These are phyloP conservation scores for Xiphorhynchus erythropygius DNA, from an alignment of 2,797 vertebrate species.

Conservation along the genomic window DNA sequence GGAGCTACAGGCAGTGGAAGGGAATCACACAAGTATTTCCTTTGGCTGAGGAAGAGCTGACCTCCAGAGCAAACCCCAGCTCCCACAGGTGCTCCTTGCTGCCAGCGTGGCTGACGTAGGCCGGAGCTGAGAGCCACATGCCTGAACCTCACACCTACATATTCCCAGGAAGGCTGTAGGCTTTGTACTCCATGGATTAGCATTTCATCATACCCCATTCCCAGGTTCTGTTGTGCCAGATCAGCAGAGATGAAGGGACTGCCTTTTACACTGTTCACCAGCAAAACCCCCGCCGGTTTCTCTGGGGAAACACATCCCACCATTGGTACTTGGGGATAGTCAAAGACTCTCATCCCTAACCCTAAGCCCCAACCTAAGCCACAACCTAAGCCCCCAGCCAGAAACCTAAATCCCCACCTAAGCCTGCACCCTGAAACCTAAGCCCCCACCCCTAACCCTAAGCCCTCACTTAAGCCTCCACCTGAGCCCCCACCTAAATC, in stretches of 20 bases:
- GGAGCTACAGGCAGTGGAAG: background rate
- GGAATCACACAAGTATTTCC: background rate
- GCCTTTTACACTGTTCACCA: background rate
- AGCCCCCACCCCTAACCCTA: no score
- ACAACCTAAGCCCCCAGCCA: no score
- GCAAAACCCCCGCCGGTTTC: background rate
- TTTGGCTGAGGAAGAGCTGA: background rate
- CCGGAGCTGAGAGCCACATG: background rate
- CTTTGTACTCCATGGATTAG: background rate
- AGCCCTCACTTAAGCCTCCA: no score
- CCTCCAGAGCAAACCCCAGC: background rate
- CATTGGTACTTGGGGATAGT: background rate
- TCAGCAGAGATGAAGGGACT: background rate
- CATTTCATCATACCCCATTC: background rate
- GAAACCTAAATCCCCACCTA: no score
- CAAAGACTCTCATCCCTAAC: background rate
- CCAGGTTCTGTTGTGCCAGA: background rate
- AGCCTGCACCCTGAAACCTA: no score
- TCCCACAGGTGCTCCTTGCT: background rate
- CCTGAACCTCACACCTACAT: background rate
- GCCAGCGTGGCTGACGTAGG: background rate
- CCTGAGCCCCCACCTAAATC: no score
- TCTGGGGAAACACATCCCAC: fast-evolving
- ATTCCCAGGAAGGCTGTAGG: background rate
- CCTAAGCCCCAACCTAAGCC: no score